Evolutionary conservation across 2,113 vertebrate species (phyloP).

Genomic region (Motacilla tschutschensis): DNA sequence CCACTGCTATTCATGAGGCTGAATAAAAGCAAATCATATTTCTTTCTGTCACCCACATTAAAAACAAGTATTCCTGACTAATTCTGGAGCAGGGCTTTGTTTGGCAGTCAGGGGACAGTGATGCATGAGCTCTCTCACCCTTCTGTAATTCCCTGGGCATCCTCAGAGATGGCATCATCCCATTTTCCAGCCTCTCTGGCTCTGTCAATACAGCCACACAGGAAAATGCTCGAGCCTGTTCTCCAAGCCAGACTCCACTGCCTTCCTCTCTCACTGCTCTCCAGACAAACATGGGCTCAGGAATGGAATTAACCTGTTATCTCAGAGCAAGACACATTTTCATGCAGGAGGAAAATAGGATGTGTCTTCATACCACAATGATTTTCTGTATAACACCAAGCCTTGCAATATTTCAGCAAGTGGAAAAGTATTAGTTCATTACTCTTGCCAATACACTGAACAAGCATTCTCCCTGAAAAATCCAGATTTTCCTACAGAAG

Average conservation of each 20-base stretch:
- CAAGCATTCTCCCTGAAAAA: neutral
- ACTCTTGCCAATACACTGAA: neutral
- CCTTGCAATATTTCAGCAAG: neutral
- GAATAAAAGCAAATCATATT: neutral
- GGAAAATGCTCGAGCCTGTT: neutral
- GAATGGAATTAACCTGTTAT: neutral
- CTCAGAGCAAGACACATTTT: neutral
- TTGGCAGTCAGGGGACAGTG: neutral
- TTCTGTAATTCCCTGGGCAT: neutral
- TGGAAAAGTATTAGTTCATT: neutral
- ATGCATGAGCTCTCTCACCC: neutral
- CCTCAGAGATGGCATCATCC: neutral
- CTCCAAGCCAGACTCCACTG: neutral
- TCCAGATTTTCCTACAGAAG: neutral
- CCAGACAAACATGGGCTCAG: neutral
- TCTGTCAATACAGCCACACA: neutral
- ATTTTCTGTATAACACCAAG: neutral
- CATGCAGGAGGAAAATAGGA: neutral
- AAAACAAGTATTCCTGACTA: neutral
- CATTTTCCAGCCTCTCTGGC: neutral
- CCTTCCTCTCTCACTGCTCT: accelerated
- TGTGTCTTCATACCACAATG: neutral
- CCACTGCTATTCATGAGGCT: neutral
- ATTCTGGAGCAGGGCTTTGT: neutral
- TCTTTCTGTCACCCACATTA: neutral